Conservation (phyloP, 2,888 invertebrate species). For the Teleiodes luculella region DNA sequence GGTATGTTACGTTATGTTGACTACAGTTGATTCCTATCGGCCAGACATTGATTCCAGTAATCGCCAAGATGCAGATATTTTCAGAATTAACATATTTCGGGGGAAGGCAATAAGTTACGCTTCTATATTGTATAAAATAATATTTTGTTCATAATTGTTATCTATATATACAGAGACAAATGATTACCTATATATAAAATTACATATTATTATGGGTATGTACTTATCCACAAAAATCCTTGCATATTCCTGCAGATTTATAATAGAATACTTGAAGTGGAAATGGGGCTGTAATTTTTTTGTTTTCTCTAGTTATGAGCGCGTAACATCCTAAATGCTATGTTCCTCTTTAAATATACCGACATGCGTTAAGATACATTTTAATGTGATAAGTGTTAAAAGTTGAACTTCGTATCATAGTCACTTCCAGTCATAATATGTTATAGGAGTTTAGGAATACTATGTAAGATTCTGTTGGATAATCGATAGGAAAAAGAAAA, state of each 20-base stretch:
- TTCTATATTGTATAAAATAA: conserved; percentile 74
- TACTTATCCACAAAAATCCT: conserved; percentile 17
- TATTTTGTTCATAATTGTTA: conserved; percentile 34
- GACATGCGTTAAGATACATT: conserved; percentile 48
- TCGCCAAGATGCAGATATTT: conserved; percentile 13
- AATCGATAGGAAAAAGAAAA: conserved; percentile 44
- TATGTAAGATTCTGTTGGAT: conserved; percentile 51
- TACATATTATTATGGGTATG: too few species aligned
- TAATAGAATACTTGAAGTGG: conserved; percentile 30
- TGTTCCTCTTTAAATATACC: conserved; percentile 63
- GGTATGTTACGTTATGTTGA: not conserved
- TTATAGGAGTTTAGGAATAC: conserved; percentile 62
- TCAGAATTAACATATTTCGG: conserved; percentile 66
- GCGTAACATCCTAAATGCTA: conserved; percentile 39
- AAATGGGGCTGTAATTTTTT: conserved; percentile 46
- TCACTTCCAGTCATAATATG: conserved; percentile 79
- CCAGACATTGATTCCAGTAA: conserved; percentile 1
- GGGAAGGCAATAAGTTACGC: conserved; percentile 86
- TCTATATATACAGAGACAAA: conserved; percentile 12
- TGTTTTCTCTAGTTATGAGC: conserved; percentile 32
- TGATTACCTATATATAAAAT: conserved; percentile 16
- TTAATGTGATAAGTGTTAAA: conserved; percentile 70
- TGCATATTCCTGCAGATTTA: conserved; percentile 6
- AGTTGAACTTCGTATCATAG: conserved; percentile 69
- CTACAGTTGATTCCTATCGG: conserved; percentile 11